Evolutionary conservation across 2,113 vertebrate genomes (phyloP), one percentile per base, ranked within the genome.

Genomic region (Xyrauchen texanus): DNA sequence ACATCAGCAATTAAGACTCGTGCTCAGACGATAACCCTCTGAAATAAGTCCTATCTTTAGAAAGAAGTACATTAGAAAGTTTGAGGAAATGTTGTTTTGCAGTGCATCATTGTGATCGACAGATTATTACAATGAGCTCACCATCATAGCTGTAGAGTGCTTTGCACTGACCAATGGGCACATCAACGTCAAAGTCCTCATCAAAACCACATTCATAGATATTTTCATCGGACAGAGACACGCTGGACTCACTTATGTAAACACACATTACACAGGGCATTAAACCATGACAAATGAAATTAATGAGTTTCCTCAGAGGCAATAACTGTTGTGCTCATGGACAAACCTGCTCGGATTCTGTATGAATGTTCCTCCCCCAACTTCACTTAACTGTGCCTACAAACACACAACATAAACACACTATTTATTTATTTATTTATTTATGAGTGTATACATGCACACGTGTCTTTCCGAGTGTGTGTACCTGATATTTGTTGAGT

Each of bases 401-500:
- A 46, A 3, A 10, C 80, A 81, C 45, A 61, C 69, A 58, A 71
- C 42, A n/a, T n/a, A 60, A 53, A 80, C 44, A 77, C 52, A 11
- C 3, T 46, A 12, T 15, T 7, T 6, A 4, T 0, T 5, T 34
- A 42, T 8, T 8, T 1, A 55, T 11, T 34, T 34, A 15, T 67
- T 7, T 63, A 15, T 67, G 42, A 67, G 52, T 72, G 45, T 49
- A 80, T 42, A 46, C 12, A 58, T 42, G 75, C 68, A 70, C 12
- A 46, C 53, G 4, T 49, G 65, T 13, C 53, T 7, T 77, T 55
- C 47, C 8, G 16, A 46, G 63, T 47, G 12, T 64, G 7, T 65
- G 5, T 42, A 97, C 96, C 96, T 98, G 96, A 76, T 96, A 96
- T 90, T 98, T 99, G 81, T 91, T 77, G 44, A 98, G 94, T 86